These are phyloP conservation scores for Zapus hudsonius DNA, from an alignment of 2,113 vertebrate species.

Conservation along the genomic window DNA sequence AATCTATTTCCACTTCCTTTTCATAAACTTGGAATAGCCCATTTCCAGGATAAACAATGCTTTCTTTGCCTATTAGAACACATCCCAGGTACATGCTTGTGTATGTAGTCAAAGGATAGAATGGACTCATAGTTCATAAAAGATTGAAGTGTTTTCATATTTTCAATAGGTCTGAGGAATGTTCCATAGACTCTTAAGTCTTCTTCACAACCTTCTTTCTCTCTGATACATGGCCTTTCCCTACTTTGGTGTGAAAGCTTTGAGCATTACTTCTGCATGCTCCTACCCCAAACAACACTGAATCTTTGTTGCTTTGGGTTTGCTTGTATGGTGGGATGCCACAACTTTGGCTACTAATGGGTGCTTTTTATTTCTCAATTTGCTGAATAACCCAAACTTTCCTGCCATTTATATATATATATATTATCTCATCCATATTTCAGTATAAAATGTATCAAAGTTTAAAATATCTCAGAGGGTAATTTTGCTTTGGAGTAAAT, in stretches of 20 bases:
- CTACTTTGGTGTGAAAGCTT: slow-evolving; percentile 71
- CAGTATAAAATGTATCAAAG: not conserved
- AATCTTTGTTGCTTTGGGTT: slow-evolving; percentile 79
- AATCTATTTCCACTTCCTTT: slow-evolving; percentile 1
- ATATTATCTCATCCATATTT: not conserved
- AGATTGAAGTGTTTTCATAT: slow-evolving; percentile 44
- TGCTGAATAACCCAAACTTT: slow-evolving; percentile 80
- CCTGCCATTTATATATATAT: slow-evolving; percentile 61
- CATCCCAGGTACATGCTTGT: not conserved
- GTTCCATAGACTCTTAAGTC: slow-evolving; percentile 14
- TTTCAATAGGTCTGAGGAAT: slow-evolving; percentile 37
- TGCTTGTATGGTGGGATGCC: slow-evolving; percentile 80
- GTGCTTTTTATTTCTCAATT: slow-evolving; percentile 70
- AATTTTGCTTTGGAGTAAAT: slow-evolving; percentile 58
- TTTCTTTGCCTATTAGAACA: slow-evolving; percentile 27
- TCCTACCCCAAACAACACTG: slow-evolving; percentile 76
- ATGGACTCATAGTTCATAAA: slow-evolving; percentile 41
- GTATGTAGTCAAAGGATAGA: slow-evolving; percentile 50
- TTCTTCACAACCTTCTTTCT: slow-evolving; percentile 43
- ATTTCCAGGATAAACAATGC: slow-evolving; percentile 22
- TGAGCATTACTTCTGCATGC: slow-evolving; percentile 82
- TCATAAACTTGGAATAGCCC: slow-evolving; percentile 30
- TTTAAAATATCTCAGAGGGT: slow-evolving; percentile 17
- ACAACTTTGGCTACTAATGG: slow-evolving; percentile 82
- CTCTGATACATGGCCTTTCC: slow-evolving; percentile 59